Conservation (phyloP, 1,140 invertebrate species). For the Drosophila kohkoa region DNA sequence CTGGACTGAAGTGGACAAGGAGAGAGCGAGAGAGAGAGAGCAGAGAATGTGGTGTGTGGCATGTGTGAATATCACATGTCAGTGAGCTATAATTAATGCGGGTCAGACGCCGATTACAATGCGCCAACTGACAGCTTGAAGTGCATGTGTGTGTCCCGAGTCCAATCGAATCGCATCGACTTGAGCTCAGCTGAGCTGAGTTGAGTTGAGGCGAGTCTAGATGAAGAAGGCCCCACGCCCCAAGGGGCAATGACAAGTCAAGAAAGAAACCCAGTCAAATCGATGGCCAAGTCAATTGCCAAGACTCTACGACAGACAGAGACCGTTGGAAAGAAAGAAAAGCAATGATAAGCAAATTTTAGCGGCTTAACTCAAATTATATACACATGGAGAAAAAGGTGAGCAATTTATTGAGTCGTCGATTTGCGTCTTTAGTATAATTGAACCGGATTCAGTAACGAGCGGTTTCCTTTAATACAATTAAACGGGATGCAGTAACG, state of each 20-base stretch:
- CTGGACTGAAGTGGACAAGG: conserved; percentile 51
- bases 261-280: conserved; percentile 55
- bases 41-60: conserved; percentile 36
- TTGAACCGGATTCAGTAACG: background rate
- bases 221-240: conserved; percentile 57
- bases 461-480: no score
- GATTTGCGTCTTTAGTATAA: background rate
- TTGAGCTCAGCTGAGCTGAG: conserved; percentile 3
- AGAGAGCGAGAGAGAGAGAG: conserved; percentile 1
- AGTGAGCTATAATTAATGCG: conserved; percentile 82
- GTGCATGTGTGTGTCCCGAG: conserved; percentile 61
- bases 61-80: conserved; percentile 82
- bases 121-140: conserved; percentile 79
- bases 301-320: conserved; percentile 22
- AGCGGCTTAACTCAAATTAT: conserved; percentile 45
- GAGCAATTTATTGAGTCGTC: background rate
- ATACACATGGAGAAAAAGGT: conserved; percentile 17
- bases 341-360: conserved; percentile 79
- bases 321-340: conserved; percentile 51
- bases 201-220: background rate
- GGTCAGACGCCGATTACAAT: conserved; percentile 82
- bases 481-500: no score
- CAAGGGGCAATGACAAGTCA: conserved; percentile 73
- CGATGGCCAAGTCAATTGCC: conserved; percentile 52
- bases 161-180: conserved; percentile 16